phyloP scores from a whole-genome alignment of 2,888 invertebrate species.

The Petrophora chlorosata region DNA sequence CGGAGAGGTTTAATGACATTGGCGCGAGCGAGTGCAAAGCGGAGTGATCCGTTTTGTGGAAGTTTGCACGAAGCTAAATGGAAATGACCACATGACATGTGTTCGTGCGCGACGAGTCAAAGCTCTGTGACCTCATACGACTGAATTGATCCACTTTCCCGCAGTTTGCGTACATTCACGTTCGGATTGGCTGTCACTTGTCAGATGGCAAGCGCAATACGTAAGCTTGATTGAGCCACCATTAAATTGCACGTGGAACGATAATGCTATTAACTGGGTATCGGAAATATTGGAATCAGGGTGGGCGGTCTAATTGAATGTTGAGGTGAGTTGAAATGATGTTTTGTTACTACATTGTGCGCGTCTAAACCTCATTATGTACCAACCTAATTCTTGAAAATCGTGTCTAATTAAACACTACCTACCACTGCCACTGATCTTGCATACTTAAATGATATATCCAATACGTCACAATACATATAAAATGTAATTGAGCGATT shows the following conservation, averaged over 20 bases:
- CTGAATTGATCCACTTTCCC: constrained; percentile 4
- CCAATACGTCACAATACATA: too few species aligned
- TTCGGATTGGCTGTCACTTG: constrained; percentile 12
- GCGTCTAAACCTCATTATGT: too few species aligned
- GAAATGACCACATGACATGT: constrained; percentile 6
- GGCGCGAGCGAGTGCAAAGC: neutral
- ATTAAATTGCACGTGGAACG: neutral
- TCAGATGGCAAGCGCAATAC: constrained; percentile 2
- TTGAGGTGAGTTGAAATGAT: too few species aligned
- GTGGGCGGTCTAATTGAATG: too few species aligned
- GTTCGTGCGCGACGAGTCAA: too few species aligned
- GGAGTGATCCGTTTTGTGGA: neutral
- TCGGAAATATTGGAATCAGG: too few species aligned
- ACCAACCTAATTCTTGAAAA: too few species aligned
- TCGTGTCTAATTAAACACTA: too few species aligned
- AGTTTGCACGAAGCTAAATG: constrained; percentile 7
- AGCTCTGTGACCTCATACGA: neutral
- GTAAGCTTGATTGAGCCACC: neutral
- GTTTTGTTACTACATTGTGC: too few species aligned
- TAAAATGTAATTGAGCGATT: too few species aligned
- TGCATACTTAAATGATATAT: too few species aligned
- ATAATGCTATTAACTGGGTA: neutral
- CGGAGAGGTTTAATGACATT: constrained; percentile 8
- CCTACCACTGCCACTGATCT: too few species aligned
- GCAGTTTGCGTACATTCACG: neutral